Conservation (phyloP, 2,113 vertebrate genomes). For the Colinus virginianus region DNA sequence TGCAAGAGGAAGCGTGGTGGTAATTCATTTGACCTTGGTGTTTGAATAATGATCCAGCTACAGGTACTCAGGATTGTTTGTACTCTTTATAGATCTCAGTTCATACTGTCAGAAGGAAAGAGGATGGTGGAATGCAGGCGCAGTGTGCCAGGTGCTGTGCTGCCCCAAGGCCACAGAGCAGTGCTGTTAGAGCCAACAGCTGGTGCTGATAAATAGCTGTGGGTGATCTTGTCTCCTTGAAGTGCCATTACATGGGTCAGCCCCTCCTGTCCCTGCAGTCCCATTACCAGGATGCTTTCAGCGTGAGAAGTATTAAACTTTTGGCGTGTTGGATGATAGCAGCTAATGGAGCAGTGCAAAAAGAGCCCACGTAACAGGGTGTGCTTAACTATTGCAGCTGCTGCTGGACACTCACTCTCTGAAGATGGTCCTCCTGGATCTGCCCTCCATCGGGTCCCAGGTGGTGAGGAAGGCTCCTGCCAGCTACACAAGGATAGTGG, state of each 20-base stretch:
- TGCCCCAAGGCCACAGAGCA: neutral
- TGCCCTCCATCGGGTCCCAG: conserved; percentile 97
- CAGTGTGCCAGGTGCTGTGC: neutral
- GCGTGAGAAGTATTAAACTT: neutral
- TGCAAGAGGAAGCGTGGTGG: neutral
- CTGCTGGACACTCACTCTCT: conserved; percentile 97
- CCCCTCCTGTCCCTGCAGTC: neutral
- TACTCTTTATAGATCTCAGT: neutral
- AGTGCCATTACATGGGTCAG: neutral
- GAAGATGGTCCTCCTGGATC: conserved; percentile 95
- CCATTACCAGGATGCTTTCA: neutral
- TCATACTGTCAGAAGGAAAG: neutral
- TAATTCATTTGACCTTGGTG: neutral
- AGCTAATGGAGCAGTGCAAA: neutral
- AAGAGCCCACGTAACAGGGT: neutral
- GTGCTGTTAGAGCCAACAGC: neutral
- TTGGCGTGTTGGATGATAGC: neutral
- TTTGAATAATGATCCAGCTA: neutral
- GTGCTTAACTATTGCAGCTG: conserved; percentile 80
- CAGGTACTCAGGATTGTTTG: neutral
- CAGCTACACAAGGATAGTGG: conserved; percentile 98
- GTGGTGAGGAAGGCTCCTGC: conserved; percentile 97
- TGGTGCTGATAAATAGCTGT: rapidly evolving
- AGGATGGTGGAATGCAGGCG: neutral
- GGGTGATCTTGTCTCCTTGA: neutral